These are phyloP conservation scores for Drosophila watanabei DNA, from an alignment of 1,140 invertebrate species.

Conservation along the genomic window DNA sequence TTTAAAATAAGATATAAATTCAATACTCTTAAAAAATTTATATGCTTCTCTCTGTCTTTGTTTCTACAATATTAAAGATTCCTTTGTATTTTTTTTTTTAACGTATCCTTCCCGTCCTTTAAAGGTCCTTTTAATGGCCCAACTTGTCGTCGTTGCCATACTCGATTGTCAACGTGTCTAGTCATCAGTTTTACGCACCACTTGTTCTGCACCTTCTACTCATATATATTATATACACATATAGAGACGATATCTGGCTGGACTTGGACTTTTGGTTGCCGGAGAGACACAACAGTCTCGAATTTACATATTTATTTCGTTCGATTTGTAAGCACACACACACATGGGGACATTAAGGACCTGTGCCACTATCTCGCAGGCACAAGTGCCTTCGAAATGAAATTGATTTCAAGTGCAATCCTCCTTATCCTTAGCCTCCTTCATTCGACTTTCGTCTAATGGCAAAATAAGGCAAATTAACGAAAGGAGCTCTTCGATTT, in stretches of 20 bases:
- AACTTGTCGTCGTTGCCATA: slow-evolving; percentile 49
- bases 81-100: too few relatives aligned
- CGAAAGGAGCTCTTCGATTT: slow-evolving; percentile 11
- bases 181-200: slow-evolving; percentile 78
- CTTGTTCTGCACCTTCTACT: slow-evolving; percentile 42
- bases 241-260: neutral
- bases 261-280: slow-evolving; percentile 14
- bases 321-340: slow-evolving; percentile 37
- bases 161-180: slow-evolving; percentile 71
- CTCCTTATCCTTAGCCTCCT: slow-evolving; percentile 10
- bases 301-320: slow-evolving; percentile 73
- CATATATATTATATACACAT: neutral
- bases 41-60: neutral
- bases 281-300: slow-evolving; percentile 13
- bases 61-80: slow-evolving; percentile 35
- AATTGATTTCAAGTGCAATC: slow-evolving; percentile 40
- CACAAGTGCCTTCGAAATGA: slow-evolving; percentile 34
- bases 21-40: too few relatives aligned
- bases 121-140: slow-evolving; percentile 31
- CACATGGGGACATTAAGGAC: slow-evolving; percentile 1
- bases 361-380: neutral
- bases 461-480: slow-evolving; percentile 18
- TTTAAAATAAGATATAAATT: neutral
- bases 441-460: slow-evolving; percentile 19
- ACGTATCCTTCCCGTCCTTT: too few relatives aligned